Base-by-base conservation (phyloP, 2,888 invertebrate species). In the Amphiduros pacificus region DNA sequence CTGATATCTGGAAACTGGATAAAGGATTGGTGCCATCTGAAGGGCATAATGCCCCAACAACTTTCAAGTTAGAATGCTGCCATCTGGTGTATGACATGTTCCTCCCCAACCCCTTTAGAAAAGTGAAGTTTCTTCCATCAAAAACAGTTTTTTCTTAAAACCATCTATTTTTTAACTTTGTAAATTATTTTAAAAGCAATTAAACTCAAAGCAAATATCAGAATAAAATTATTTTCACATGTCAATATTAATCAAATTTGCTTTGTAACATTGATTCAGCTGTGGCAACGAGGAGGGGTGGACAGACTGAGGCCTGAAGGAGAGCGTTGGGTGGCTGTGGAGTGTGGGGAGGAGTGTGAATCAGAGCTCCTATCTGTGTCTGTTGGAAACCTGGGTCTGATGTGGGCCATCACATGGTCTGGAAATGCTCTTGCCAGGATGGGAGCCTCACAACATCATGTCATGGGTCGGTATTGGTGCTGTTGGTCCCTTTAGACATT, bases 321-420 rank as follows among this genome's bases (percentile, higher is more conserved):
- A 1, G 86, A 88, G 55, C 87, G 90, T 54, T 95, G 95, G 95
- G 88, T 88, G 24, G 88, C 89, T 63, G 86, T 94, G 52, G 87
- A 88, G 68, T 88, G 91, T 57, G 66, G 61, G 9, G 87, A 88
- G 36, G 91, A 91, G 60, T 88, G 89, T 83, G n/a, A n/a, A n/a
- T n/a, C n/a, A n/a, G 94, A 94, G 84, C 89, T 93, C 6, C 89
- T 88, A 76, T 92, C 92, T 83, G 88, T 95, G 54, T 90, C 90
- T 77, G 91, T 94, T 26, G 93, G 94, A 0, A 88, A 92, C 1
- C 89, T 90, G 6, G 94, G 94, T 0, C 85, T 92, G 60, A 90
- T 93, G 0, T 95, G 95, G 94, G 90, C 91, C 11, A 86, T 92
- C 40, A 87, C 93, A 2, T 89, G 91, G 87, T 90, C 90, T 76